These are phyloP conservation scores for Smithornis capensis DNA, from an alignment of 2,113 vertebrate genomes.

Conservation along the genomic window DNA sequence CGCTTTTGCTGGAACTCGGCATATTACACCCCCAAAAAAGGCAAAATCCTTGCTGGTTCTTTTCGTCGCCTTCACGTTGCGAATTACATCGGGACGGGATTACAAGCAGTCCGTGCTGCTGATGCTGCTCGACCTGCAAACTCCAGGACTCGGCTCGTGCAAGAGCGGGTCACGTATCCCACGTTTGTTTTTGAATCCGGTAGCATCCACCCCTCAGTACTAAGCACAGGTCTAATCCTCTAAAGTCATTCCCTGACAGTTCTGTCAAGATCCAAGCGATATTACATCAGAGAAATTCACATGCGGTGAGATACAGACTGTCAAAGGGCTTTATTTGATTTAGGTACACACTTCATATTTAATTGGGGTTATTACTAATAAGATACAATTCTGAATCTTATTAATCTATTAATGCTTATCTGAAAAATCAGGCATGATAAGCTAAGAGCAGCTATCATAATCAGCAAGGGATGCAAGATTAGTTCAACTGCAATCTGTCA, in stretches of 20 bases:
- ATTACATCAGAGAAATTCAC: not conserved
- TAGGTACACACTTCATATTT: not conserved
- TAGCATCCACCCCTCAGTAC: not conserved
- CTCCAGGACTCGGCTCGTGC: not conserved
- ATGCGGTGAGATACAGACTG: not conserved
- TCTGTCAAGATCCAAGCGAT: not conserved
- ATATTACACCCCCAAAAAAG: not conserved
- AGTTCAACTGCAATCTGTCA: not conserved
- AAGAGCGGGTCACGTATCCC: not conserved
- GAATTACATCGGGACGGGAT: not conserved
- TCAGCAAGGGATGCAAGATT: not conserved
- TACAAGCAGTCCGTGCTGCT: not conserved
- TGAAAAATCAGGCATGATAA: not conserved
- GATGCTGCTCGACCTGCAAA: not conserved
- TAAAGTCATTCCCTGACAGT: not conserved
- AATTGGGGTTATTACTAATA: not conserved
- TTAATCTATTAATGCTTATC: slow-evolving; percentile 1
- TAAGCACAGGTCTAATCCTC: not conserved
- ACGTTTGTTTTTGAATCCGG: not conserved
- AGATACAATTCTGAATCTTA: not conserved
- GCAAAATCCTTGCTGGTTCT: not conserved
- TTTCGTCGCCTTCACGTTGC: not conserved
- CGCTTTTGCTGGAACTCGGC: not conserved
- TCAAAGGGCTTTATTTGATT: not conserved
- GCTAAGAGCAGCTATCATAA: not conserved